A percentile compares a stretch with the other conserved stretches of the same genome.
phyloP scores from a whole-genome alignment of 2,888 invertebrate genomes.

The Ophion ellenae region DNA sequence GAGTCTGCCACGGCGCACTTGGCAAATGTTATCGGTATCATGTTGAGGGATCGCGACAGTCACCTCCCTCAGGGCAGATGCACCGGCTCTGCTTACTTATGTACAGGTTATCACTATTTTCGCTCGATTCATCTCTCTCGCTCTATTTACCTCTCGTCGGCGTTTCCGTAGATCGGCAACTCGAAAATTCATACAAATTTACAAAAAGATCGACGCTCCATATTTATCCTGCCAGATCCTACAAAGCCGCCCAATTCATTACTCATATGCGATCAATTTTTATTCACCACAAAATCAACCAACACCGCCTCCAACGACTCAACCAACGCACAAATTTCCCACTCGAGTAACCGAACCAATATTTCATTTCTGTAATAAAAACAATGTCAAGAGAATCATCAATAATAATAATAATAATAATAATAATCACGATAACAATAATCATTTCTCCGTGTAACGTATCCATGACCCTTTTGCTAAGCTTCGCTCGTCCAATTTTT shows the following conservation, averaged over 20 bases:
- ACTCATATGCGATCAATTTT: background rate
- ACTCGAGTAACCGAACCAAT: background rate
- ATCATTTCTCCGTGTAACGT: conserved; percentile 3
- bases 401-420: background rate
- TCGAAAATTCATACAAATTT: background rate
- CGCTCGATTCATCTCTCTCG: background rate
- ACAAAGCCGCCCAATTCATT: background rate
- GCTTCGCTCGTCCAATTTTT: conserved; percentile 33
- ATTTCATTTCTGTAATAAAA: background rate
- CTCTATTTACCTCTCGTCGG: background rate
- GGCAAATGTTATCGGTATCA: too few species aligned
- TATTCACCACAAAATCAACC: background rate
- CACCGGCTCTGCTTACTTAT: too few species aligned
- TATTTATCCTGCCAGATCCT: background rate
- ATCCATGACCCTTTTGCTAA: conserved; percentile 15
- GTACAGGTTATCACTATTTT: too few species aligned
- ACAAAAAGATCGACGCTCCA: background rate
- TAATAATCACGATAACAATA: background rate
- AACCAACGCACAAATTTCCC: background rate
- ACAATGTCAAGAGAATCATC: background rate
- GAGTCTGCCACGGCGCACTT: too few species aligned
- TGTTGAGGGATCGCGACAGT: too few species aligned
- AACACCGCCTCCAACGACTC: background rate
- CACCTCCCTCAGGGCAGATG: too few species aligned
- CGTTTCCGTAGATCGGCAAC: background rate